Percentiles rank a stretch among this genome's conserved stretches.
phyloP scores from a whole-genome alignment of 2,888 invertebrate genomes.

The Eupeodes latifasciatus region DNA sequence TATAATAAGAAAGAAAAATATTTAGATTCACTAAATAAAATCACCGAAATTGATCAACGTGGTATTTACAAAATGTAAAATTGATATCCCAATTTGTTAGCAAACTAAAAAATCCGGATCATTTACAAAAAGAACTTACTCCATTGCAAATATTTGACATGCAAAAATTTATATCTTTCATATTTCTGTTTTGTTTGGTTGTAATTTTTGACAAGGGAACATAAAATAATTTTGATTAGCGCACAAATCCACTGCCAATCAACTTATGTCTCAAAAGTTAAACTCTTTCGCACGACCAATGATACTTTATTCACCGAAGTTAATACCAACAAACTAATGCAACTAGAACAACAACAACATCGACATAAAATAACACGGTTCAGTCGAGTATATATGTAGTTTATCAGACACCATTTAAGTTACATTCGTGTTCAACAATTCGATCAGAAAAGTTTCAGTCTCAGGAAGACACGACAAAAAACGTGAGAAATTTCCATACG shows the following conservation, averaged over 20 bases:
- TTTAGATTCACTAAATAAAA: no score
- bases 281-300: slow-evolving; percentile 38
- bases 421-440: slow-evolving; percentile 46
- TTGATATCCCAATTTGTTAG: no score
- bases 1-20: no score
- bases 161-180: neutral
- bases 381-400: neutral
- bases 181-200: neutral
- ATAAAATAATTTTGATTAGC: slow-evolving; percentile 18
- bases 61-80: no score
- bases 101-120: no score
- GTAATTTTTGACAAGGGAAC: slow-evolving; percentile 3
- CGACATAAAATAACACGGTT: neutral
- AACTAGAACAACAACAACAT: neutral
- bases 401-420: slow-evolving; percentile 33
- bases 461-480: slow-evolving; percentile 62
- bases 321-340: slow-evolving; percentile 5
- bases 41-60: no score
- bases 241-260: slow-evolving; percentile 62
- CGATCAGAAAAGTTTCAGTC: slow-evolving; percentile 38
- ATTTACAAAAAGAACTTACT: neutral
- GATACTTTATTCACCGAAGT: neutral
- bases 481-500: slow-evolving; percentile 72
- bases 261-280: neutral
- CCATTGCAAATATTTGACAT: neutral